phyloP scores from a whole-genome alignment of 2,797 vertebrate species.

The Phylloscopus collybita region DNA sequence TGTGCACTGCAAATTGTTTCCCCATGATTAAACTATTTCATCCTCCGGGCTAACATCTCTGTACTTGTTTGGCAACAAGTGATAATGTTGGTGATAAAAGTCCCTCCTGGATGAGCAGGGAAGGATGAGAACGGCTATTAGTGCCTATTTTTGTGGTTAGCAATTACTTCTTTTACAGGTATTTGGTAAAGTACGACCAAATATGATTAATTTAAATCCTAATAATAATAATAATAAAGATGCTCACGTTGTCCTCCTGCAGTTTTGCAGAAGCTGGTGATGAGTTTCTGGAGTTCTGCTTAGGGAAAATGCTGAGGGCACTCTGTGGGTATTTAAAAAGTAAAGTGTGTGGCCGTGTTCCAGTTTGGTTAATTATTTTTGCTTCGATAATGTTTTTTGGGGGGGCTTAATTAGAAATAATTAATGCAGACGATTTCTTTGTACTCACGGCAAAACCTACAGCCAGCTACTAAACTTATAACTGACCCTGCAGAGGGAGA shows the following conservation, averaged over 20 bases:
- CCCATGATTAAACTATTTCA: conserved; percentile 69
- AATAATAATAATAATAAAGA: not conserved
- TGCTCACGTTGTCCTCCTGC: not conserved
- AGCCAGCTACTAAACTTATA: not conserved
- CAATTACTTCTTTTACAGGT: not conserved
- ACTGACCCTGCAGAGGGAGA: not conserved
- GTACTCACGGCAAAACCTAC: not conserved
- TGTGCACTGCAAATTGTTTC: conserved; percentile 64
- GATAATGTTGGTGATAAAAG: conserved; percentile 57
- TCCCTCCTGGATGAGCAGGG: conserved; percentile 16
- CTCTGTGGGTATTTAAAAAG: not conserved
- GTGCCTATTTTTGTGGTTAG: not conserved
- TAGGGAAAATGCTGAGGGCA: not conserved
- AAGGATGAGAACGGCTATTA: conserved; percentile 38
- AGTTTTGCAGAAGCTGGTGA: not conserved
- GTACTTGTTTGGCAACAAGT: conserved; percentile 60
- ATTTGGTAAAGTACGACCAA: not conserved
- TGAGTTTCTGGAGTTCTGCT: not conserved
- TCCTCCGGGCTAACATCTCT: conserved; percentile 62
- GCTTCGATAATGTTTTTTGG: not conserved
- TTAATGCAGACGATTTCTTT: not conserved
- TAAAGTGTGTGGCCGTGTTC: not conserved
- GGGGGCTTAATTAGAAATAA: not conserved
- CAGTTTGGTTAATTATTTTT: not conserved
- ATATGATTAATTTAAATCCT: not conserved